Conservation (phyloP, 2,113 vertebrate species). For the Sphyrna mokarran region DNA sequence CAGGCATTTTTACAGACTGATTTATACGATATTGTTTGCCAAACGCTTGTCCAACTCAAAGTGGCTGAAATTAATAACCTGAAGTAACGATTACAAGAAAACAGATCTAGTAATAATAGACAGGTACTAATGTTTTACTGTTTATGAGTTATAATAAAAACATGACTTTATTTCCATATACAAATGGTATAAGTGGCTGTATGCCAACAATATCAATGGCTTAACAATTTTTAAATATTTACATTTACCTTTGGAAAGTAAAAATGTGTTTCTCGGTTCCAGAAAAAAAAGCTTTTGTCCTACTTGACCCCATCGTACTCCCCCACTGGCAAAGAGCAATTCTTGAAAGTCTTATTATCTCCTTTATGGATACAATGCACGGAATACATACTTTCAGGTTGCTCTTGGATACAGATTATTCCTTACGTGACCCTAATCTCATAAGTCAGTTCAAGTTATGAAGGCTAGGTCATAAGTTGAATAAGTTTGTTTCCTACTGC, state of each 20-base stretch:
- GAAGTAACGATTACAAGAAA: slow-evolving; percentile 29
- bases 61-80: slow-evolving; percentile 26
- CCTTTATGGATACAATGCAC: neutral
- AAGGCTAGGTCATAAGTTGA: slow-evolving; percentile 25
- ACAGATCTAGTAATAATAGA: slow-evolving; percentile 27
- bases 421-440: neutral
- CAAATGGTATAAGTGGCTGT: slow-evolving; percentile 39
- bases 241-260: slow-evolving; percentile 39
- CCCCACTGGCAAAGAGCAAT: neutral
- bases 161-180: slow-evolving; percentile 40
- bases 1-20: neutral
- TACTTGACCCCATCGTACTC: neutral
- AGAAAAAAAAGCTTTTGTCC: neutral
- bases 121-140: slow-evolving; percentile 33
- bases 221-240: slow-evolving; percentile 40
- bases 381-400: neutral
- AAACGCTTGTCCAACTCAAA: slow-evolving; percentile 29
- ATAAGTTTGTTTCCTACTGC: neutral
- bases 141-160: slow-evolving; percentile 39
- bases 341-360: neutral
- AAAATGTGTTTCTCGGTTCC: slow-evolving; percentile 34
- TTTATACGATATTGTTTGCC: slow-evolving; percentile 8
- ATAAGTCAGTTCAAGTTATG: neutral
- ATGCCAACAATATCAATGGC: slow-evolving; percentile 39
- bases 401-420: neutral